phyloP scores from a whole-genome alignment of 2,797 vertebrate genomes.

The Alfaro cultratus region DNA sequence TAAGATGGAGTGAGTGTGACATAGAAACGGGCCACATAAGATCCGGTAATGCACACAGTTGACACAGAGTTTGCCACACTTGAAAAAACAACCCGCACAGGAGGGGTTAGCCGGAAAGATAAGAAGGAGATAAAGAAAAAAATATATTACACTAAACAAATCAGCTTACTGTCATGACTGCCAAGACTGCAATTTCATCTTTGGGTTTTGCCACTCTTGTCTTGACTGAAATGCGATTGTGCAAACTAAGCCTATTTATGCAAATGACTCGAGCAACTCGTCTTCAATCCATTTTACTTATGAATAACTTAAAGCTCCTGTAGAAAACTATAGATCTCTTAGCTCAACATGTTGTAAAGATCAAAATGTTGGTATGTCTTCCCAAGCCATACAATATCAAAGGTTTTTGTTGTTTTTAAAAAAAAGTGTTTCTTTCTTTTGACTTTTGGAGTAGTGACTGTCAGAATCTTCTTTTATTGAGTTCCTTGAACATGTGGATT shows the following conservation, averaged over 20 bases:
- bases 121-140: conserved; percentile 6
- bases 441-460: neutral
- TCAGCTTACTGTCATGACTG: neutral
- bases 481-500: neutral
- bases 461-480: neutral
- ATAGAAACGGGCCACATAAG: neutral
- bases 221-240: neutral
- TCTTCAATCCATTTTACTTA: neutral
- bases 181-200: neutral
- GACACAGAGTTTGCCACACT: neutral
- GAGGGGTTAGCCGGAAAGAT: neutral
- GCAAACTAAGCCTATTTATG: neutral
- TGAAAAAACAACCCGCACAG: neutral
- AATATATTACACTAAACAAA: neutral
- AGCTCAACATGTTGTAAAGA: neutral
- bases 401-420: neutral
- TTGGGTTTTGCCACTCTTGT: neutral
- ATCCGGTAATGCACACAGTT: neutral
- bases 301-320: neutral
- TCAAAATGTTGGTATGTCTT: neutral
- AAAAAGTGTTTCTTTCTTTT: neutral
- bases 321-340: neutral
- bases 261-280: neutral
- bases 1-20: neutral
- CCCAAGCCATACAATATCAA: neutral